Base-by-base conservation (phyloP, 2,797 vertebrate genomes). In the Sebastolobus altivelis region DNA sequence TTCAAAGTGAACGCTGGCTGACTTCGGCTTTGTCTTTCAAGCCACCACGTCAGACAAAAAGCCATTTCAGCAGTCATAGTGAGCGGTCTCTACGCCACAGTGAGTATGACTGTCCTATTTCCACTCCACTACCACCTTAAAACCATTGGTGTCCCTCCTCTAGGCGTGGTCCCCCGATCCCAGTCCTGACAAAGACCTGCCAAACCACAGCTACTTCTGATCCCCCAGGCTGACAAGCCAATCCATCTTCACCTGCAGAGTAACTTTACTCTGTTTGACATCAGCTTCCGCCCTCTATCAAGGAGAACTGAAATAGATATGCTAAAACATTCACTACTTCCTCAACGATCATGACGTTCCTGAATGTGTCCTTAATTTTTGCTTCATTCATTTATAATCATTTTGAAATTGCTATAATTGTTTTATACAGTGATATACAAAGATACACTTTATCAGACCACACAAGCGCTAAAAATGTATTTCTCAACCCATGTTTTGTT, bases 261-360 rank as follows among this genome's bases (percentile, higher is more conserved):
- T 76, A 89, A 86, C 89, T 91, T 93, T 80, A 83, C 87, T 81
- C 80, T 29, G 69, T 86, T 84, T 92, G 90, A 88, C 86, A 90
- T 93, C 82, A 81, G 69, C 74, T 83, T 9, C 83, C 67, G 87
- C 84, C 93, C 89, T 94, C 91, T 88, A 80, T 88, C 90, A 94
- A 94, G 94, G 93, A 91, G 89, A 94, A 91, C 85, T 85, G 81
- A 88, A 92, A 94, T 88, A 91, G 80, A 91, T 77, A 84, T 83
- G 83, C 67, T 89, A 72, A 88, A 91, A 82, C 25, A 65, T 84
- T 75, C 27, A 55, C 77, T 60, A 71, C 68, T 77, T 74, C 77
- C 65, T 88, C 77, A 87, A 54, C 88, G 80, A 84, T 84, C 66
- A 79, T 82, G 84, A 81, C 63, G 65, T 78, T 81, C 54, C 84